Evolutionary conservation across 2,888 invertebrate genomes (phyloP).

Genomic region (Ectemnius lituratus): DNA sequence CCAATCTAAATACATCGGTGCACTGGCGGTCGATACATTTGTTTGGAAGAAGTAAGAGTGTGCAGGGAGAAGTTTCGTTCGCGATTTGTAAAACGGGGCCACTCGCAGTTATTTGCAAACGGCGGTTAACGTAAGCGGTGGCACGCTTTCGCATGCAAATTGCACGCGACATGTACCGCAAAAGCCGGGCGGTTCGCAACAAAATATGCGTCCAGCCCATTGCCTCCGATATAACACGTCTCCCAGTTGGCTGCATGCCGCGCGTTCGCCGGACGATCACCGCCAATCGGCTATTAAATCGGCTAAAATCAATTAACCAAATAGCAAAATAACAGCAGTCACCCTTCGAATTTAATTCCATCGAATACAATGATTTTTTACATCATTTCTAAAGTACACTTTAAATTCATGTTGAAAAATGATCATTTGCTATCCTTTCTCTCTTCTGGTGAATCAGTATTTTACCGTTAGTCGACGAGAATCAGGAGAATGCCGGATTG

Average conservation of each 20-base stretch:
- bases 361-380: too few relatives aligned
- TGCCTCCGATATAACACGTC: too few relatives aligned
- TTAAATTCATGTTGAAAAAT: too few relatives aligned
- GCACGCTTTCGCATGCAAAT: constrained; percentile 58
- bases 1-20: too few relatives aligned
- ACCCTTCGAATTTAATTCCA: too few relatives aligned
- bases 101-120: constrained; percentile 55
- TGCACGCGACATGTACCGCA: constrained; percentile 46
- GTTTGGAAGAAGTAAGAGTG: constrained; percentile 6
- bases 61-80: constrained; percentile 37
- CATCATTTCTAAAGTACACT: too few relatives aligned
- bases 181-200: constrained; percentile 38
- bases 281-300: neutral
- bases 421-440: too few relatives aligned
- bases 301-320: constrained; percentile 16
- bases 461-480: too few relatives aligned
- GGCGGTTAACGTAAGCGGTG: constrained; percentile 50
- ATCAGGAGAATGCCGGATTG: too few relatives aligned
- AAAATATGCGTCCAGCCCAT: too few relatives aligned
- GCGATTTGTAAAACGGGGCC: constrained; percentile 55
- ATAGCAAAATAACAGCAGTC: neutral
- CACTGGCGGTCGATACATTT: constrained; percentile 11
- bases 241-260: too few relatives aligned
- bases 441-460: too few relatives aligned
- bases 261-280: neutral